Conservation (phyloP, 2,113 vertebrate genomes). For the Hippocampus guttulatus region DNA sequence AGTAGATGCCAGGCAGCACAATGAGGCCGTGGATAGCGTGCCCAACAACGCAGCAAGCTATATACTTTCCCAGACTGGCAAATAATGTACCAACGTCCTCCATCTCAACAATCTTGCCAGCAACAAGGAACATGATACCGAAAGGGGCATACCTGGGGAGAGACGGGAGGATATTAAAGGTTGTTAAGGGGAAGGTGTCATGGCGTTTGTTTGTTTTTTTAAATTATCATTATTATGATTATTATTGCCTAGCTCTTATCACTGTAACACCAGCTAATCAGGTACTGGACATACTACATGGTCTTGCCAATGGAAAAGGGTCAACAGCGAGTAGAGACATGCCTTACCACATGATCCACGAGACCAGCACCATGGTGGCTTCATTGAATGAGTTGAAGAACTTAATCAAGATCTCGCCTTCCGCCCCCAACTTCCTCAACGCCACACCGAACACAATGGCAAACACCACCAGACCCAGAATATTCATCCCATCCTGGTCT, state of each 20-base stretch:
- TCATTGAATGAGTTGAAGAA: conserved; percentile 92
- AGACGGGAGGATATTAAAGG: not conserved
- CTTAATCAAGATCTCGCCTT: conserved; percentile 83
- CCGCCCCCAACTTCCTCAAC: conserved; percentile 80
- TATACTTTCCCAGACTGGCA: conserved; percentile 83
- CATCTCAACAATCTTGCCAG: conserved; percentile 86
- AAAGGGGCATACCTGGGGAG: conserved; percentile 81
- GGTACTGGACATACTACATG: not conserved
- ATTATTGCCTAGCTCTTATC: not conserved
- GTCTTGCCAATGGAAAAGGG: not conserved
- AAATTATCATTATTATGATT: not conserved
- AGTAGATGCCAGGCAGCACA: conserved; percentile 82
- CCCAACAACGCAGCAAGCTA: conserved; percentile 82
- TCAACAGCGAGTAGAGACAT: not conserved
- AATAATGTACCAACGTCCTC: conserved; percentile 76
- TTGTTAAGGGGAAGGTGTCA: not conserved
- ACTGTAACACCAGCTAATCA: not conserved
- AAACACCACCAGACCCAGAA: conserved; percentile 86
- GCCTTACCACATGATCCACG: conserved; percentile 92
- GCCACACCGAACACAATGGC: conserved; percentile 86
- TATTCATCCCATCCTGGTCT: conserved; percentile 85
- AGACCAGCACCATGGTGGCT: conserved; percentile 89
- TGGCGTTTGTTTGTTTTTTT: no score
- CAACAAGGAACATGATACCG: conserved; percentile 90
- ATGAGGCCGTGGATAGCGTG: conserved; percentile 82